phyloP scores from a whole-genome alignment of 2,113 vertebrate genomes.

The Melanostigma gelatinosum region DNA sequence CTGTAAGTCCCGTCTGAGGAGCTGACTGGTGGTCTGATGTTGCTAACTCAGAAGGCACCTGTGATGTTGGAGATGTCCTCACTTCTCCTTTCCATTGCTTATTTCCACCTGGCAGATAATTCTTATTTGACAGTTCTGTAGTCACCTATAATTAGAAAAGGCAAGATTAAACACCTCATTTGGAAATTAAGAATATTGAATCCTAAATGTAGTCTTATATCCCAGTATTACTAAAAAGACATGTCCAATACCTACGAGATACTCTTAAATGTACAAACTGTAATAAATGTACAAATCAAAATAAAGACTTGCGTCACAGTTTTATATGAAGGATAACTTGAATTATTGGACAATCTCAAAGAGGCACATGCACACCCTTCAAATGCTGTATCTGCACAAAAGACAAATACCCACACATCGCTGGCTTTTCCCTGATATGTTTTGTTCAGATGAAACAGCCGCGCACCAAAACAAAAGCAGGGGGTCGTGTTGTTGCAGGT shows the following conservation, averaged over 20 bases:
- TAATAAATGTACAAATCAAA: not conserved
- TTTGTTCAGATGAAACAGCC: not conserved
- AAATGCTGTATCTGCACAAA: not conserved
- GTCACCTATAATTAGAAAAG: constrained; percentile 71
- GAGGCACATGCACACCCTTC: not conserved
- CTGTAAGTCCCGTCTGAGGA: not conserved
- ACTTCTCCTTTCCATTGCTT: constrained; percentile 46
- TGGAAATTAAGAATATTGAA: no score
- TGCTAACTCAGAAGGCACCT: constrained; percentile 57
- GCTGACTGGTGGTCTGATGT: constrained; percentile 22
- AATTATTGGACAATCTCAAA: not conserved
- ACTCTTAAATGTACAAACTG: not conserved
- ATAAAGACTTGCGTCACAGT: not conserved
- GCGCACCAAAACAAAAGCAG: not conserved
- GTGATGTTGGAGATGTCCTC: constrained; percentile 37
- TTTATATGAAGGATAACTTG: not conserved
- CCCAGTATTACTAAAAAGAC: not conserved
- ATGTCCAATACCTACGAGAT: not conserved
- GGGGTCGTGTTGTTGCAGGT: not conserved
- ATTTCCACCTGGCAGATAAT: constrained; percentile 37
- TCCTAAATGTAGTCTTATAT: not conserved
- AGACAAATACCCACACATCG: not conserved
- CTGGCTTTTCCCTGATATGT: not conserved
- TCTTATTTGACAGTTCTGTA: constrained; percentile 56
- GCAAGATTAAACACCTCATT: not conserved